phyloP scores from a whole-genome alignment of 2,888 invertebrate species.

The Molorchus minor region DNA sequence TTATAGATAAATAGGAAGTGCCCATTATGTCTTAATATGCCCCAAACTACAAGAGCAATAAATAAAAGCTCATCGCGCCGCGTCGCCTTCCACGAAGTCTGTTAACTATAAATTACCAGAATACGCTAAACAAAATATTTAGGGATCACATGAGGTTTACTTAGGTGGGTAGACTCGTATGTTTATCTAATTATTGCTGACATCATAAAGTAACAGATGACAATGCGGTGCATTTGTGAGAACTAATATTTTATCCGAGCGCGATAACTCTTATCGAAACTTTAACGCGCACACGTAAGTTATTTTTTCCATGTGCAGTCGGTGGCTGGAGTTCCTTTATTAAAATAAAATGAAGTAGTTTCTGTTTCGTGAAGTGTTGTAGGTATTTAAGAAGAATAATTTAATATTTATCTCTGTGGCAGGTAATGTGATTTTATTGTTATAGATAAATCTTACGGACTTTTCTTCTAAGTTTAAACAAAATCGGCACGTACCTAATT shows the following conservation, averaged over 20 bases:
- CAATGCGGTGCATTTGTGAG: neutral
- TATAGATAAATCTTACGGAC: no score
- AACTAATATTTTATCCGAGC: neutral
- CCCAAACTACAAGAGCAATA: no score
- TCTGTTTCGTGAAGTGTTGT: constrained; percentile 5
- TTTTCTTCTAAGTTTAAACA: no score
- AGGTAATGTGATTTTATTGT: no score
- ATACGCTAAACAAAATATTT: constrained; percentile 6
- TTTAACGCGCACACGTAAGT: constrained; percentile 1
- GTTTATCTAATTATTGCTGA: constrained; percentile 38
- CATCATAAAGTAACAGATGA: constrained; percentile 12
- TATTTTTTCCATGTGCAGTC: neutral
- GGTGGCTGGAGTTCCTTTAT: neutral
- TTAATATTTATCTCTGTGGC: no score
- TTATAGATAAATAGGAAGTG: no score
- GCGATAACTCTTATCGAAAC: constrained; percentile 11
- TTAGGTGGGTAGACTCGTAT: constrained; percentile 15
- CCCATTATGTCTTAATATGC: no score
- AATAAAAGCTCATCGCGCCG: neutral
- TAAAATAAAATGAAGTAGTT: no score
- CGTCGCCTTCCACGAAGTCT: neutral
- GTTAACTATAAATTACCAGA: constrained; percentile 1
- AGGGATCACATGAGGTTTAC: neutral
- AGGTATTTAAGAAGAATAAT: no score
- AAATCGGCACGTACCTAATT: no score